Evolutionary conservation across 2,888 invertebrate genomes (phyloP), one percentile per base, ranked within the genome.

Genomic region (Drosophila parthenogenetica): DNA sequence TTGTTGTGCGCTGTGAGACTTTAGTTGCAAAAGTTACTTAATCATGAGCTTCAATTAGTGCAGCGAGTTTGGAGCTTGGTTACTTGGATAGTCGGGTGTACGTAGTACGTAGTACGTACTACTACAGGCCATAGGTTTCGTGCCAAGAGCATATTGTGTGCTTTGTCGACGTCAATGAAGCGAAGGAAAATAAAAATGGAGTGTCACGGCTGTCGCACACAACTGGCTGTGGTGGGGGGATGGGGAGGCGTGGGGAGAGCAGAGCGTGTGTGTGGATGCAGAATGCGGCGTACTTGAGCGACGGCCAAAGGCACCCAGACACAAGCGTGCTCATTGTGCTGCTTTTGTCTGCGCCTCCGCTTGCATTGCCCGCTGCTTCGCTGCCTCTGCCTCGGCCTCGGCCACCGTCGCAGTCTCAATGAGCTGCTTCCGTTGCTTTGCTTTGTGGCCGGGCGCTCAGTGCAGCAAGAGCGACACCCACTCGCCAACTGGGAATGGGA

Each of bases 41-140:
- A 84, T 84, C 83, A 84, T 78, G 83, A 80, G 84, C 83, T 86
- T 73, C 84, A 84, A 84, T 84, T 84, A 84, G 84, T 81, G 79
- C 64, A 66, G 53, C 59, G 58, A 62, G 60, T 46, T 50, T 32
- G 49, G 57, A 55, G 55, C 49, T 13, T 19, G 43, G 16, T 4
- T 48, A 49, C 29, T 39, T 14, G 40, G 29, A 14, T 39, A 46
- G 53, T 16, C 17, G 13, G 17, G 37, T 22, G 43, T 22, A 25
- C 16, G 51, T 29, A 29, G 51, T 29, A 29, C 29, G 29, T 29
- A 29, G 29, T 29, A 29, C 25, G 25, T 25, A 5, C 25, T 7
- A 25, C 39, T 51, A 25, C 58, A 19, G 62, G 67, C 66, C 72
- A 79, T 73, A 71, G 77, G 67, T 81, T 73, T 83, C 75, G 77